phyloP scores from a whole-genome alignment of 1,140 invertebrate genomes.

The Penaeus indicus region DNA sequence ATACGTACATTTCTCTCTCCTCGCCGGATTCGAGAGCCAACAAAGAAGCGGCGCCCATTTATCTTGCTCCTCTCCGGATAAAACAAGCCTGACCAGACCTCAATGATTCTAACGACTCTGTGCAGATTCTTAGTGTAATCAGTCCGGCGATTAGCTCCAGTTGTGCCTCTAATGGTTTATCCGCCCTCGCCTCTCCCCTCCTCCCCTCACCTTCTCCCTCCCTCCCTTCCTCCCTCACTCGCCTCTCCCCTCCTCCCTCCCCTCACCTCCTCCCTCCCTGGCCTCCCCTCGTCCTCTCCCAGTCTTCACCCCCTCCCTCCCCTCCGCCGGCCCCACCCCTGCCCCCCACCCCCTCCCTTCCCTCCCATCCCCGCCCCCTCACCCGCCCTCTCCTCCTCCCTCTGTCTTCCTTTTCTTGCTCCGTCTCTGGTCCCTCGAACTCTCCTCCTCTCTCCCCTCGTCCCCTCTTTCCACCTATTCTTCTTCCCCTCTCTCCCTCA shows the following conservation, averaged over 20 bases:
- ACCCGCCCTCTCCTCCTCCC: not conserved
- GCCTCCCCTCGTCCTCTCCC: not conserved
- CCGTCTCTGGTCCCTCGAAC: too few relatives aligned
- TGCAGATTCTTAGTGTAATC: constrained; percentile 48
- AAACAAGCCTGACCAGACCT: constrained; percentile 54
- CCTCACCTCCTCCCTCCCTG: not conserved
- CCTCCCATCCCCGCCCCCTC: not conserved
- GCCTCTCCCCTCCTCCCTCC: not conserved
- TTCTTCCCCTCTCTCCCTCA: too few relatives aligned
- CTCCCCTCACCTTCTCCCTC: not conserved
- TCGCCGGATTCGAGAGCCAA: too few relatives aligned
- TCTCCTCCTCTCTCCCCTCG: too few relatives aligned
- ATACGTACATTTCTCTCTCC: too few relatives aligned
- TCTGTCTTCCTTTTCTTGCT: too few relatives aligned
- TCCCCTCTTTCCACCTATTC: too few relatives aligned
- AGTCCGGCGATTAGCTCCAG: constrained; percentile 45
- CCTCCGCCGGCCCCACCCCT: too few relatives aligned
- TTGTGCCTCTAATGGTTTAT: constrained; percentile 41
- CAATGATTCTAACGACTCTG: constrained; percentile 53
- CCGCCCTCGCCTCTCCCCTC: not conserved
- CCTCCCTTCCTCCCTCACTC: not conserved
- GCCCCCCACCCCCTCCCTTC: not conserved
- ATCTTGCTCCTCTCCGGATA: constrained; percentile 12
- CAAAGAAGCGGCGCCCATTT: not conserved
- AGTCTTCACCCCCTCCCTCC: too few relatives aligned